phyloP scores from a whole-genome alignment of 2,888 invertebrate genomes.

The Cerceris ruficornis region DNA sequence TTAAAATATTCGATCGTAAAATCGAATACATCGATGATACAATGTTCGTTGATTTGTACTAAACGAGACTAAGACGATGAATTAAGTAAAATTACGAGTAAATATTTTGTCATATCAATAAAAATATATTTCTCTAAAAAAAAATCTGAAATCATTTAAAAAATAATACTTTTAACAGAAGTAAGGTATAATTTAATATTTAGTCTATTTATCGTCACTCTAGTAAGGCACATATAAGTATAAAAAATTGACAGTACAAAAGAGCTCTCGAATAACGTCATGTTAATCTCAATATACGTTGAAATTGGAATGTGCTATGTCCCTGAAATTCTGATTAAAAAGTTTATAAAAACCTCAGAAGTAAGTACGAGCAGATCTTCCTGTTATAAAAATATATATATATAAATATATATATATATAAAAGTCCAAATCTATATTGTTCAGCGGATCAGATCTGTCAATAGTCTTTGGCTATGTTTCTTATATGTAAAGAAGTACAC shows the following conservation, averaged over 20 bases:
- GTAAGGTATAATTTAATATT: slow-evolving; percentile 5
- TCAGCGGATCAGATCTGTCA: slow-evolving; percentile 39
- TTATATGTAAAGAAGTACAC: slow-evolving; percentile 35
- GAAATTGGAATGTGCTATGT: slow-evolving; percentile 7
- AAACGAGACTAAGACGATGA: slow-evolving; percentile 43
- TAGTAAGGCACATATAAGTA: slow-evolving; percentile 47
- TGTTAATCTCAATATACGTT: slow-evolving; percentile 14
- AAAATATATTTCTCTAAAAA: slow-evolving; percentile 54
- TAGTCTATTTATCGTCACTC: not conserved
- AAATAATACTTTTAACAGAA: slow-evolving; percentile 20
- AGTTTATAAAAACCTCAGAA: slow-evolving; percentile 31
- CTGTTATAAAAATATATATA: slow-evolving; percentile 29
- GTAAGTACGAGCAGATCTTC: slow-evolving; percentile 59
- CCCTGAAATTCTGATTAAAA: slow-evolving; percentile 39
- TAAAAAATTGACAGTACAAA: slow-evolving; percentile 21
- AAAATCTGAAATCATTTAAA: slow-evolving; percentile 9
- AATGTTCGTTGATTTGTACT: slow-evolving; percentile 57
- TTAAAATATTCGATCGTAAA: slow-evolving; percentile 31
- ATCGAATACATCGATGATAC: slow-evolving; percentile 22
- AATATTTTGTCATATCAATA: slow-evolving; percentile 31
- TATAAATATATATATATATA: not conserved
- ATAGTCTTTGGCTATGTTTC: slow-evolving; percentile 48
- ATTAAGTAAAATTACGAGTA: slow-evolving; percentile 45
- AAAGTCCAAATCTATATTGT: slow-evolving; percentile 23
- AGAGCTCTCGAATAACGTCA: slow-evolving; percentile 4